Conservation (phyloP, 2,888 invertebrate species). For the Hirtodrosophila trivittata region DNA sequence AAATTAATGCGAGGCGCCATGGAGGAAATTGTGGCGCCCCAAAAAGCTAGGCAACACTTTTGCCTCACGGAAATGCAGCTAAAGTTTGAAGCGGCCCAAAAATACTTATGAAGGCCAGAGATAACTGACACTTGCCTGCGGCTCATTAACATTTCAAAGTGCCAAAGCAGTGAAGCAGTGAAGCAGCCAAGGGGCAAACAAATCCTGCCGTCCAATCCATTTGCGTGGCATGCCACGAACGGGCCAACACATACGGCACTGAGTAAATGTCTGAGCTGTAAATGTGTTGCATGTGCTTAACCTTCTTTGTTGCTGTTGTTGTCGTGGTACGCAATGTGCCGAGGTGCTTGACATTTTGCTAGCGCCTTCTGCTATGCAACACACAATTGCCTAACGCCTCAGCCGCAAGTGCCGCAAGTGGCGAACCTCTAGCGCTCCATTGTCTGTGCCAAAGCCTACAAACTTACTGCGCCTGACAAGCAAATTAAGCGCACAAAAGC, state of each 20-base stretch:
- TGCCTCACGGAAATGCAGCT: conserved; percentile 49
- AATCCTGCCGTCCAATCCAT: conserved; percentile 13
- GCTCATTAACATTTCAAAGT: conserved; percentile 69
- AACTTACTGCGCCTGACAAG: conserved; percentile 64
- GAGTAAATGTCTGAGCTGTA: conserved; percentile 3
- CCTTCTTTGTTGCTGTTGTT: conserved; percentile 50
- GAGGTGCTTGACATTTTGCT: conserved; percentile 72
- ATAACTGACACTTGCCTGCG: conserved; percentile 64
- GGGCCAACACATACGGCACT: conserved; percentile 8
- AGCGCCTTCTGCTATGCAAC: conserved; percentile 67
- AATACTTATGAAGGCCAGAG: conserved; percentile 52
- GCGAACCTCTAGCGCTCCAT: conserved; percentile 24
- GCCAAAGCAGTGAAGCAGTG: conserved; percentile 18
- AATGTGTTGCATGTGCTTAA: conserved; percentile 54
- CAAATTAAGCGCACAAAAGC: conserved; percentile 75
- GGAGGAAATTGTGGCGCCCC: conserved; percentile 14
- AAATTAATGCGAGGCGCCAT: conserved; percentile 55
- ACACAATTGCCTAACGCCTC: conserved; percentile 43
- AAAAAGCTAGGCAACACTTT: conserved; percentile 26
- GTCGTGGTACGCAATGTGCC: too few species aligned
- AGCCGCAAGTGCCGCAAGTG: conserved; percentile 28
- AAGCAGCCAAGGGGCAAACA: conserved; percentile 45
- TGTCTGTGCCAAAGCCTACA: conserved; percentile 58
- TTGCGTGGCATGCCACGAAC: conserved; percentile 9
- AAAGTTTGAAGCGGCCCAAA: conserved; percentile 39